Conservation (phyloP, 2,797 vertebrate species). For the Oophaga sylvatica region DNA sequence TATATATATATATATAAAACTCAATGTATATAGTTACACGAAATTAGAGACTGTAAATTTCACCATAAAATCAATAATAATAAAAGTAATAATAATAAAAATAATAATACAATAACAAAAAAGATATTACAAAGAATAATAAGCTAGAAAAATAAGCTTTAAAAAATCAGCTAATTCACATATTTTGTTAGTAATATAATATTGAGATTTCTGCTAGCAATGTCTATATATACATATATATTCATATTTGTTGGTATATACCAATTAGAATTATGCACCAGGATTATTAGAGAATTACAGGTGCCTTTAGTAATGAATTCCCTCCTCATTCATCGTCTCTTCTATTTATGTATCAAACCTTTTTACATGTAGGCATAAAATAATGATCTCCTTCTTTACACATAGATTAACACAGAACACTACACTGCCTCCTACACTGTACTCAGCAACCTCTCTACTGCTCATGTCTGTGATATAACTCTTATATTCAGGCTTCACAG, state of each 20-base stretch:
- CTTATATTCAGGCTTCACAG: not conserved
- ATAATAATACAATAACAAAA: no score
- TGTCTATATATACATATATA: not conserved
- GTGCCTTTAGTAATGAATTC: slow-evolving; percentile 7
- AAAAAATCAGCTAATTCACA: no score
- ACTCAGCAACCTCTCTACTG: not conserved
- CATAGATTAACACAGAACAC: not conserved
- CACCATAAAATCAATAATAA: no score
- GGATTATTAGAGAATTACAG: slow-evolving; percentile 15
- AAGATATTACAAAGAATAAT: no score
- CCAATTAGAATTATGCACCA: not conserved
- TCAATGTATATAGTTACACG: no score
- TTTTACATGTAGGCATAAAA: not conserved
- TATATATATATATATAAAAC: no score
- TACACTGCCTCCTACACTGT: not conserved
- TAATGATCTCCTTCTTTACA: not conserved
- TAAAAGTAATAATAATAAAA: no score
- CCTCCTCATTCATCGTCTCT: not conserved
- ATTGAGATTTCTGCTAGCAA: no score
- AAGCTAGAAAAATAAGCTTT: no score
- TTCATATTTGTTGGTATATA: not conserved
- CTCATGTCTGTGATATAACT: not conserved
- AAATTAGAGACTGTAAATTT: no score
- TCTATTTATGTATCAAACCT: not conserved
- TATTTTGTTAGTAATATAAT: no score